Evolutionary conservation across 64 coral and sea anemone species (phyloP).

Genomic region (Orbicella faveolata): DNA sequence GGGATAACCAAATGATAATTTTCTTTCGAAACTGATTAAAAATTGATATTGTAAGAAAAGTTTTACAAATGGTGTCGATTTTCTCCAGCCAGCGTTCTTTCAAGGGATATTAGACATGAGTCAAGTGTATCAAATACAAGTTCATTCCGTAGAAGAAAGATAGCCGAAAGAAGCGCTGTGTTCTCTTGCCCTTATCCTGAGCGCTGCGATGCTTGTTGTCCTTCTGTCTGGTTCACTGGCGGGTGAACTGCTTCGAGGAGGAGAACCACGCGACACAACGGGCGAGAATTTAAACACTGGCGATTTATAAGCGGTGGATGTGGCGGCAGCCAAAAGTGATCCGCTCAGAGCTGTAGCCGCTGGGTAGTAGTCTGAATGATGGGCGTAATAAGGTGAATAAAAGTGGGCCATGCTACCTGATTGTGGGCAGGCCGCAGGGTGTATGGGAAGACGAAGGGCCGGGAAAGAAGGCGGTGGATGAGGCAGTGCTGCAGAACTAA

Average conservation of each 20-base stretch:
- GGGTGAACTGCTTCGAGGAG: neutral
- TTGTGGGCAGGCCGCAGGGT: constrained; percentile 37
- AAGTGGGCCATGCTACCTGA: constrained; percentile 32
- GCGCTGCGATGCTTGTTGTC: constrained; percentile 70
- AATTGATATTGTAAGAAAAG: constrained; percentile 14
- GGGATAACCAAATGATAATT: neutral
- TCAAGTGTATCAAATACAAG: neutral
- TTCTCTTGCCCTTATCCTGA: constrained; percentile 83
- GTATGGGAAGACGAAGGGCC: constrained; percentile 72
- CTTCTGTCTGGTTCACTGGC: constrained; percentile 55
- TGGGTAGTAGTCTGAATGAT: constrained; percentile 57
- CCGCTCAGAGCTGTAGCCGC: constrained; percentile 37
- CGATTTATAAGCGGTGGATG: constrained; percentile 53
- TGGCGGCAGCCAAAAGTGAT: constrained; percentile 38
- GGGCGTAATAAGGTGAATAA: constrained; percentile 53
- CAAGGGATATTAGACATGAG: neutral
- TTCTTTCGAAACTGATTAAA: constrained; percentile 37
- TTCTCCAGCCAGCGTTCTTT: neutral
- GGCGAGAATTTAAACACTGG: constrained; percentile 65
- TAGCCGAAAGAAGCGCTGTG: constrained; percentile 53
- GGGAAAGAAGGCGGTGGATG: constrained; percentile 66
- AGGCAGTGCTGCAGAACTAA: constrained; percentile 2
- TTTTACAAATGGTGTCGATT: neutral
- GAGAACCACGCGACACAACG: constrained; percentile 3
- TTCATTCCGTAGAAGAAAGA: constrained; percentile 3